Evolutionary conservation across 2,113 vertebrate genomes (phyloP).

Genomic region (Accipiter virgatus): DNA sequence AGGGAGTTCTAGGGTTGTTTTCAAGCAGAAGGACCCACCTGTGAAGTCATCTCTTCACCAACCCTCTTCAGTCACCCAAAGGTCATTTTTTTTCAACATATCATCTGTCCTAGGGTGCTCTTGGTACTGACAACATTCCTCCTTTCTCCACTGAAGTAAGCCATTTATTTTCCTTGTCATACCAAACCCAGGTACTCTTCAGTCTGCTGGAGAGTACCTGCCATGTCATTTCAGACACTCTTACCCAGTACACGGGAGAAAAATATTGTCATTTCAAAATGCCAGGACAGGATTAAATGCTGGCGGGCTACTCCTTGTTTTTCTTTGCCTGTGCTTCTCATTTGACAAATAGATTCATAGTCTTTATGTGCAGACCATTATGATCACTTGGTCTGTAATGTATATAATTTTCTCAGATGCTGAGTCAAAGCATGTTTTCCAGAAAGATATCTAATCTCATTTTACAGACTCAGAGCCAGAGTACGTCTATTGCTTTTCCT

Average conservation of each 20-base stretch:
- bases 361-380: not conserved
- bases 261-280: slow-evolving; percentile 1
- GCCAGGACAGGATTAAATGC: not conserved
- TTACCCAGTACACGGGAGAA: not conserved
- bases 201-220: not conserved
- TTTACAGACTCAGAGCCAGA: not conserved
- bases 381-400: not conserved
- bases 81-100: not conserved
- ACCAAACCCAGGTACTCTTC: not conserved
- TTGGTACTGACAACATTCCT: not conserved
- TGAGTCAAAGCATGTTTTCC: slow-evolving; percentile 19
- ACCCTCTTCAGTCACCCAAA: not conserved
- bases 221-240: not conserved
- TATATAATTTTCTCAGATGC: slow-evolving; percentile 25
- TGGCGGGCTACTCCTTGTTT: not conserved
- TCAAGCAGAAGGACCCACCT: not conserved
- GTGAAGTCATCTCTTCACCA: not conserved
- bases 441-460: slow-evolving; percentile 30
- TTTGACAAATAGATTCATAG: not conserved
- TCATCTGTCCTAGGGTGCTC: not conserved
- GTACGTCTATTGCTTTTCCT: not conserved
- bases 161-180: not conserved
- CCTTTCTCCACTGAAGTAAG: not conserved
- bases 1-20: not conserved
- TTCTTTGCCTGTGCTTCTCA: not conserved